Conservation (phyloP, 2,888 invertebrate species). For the Zhengitettix transpicula region DNA sequence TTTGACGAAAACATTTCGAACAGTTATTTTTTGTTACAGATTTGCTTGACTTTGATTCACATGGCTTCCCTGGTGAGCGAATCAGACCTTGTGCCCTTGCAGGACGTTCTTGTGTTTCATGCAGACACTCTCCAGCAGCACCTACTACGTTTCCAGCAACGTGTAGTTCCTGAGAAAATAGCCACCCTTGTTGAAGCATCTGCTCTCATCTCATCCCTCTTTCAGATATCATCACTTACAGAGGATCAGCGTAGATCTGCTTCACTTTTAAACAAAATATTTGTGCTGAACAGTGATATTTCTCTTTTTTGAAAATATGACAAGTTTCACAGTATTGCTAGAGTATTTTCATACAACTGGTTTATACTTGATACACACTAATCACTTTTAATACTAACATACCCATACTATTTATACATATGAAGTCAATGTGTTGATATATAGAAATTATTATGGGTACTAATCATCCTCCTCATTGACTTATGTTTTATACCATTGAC, state of each 20-base stretch:
- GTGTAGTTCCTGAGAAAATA: slow-evolving; percentile 28
- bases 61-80: slow-evolving; percentile 39
- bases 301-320: no score
- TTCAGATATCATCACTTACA: slow-evolving; percentile 1
- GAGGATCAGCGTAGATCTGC: slow-evolving; percentile 6
- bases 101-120: slow-evolving; percentile 33
- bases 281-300: no score
- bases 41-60: slow-evolving; percentile 59
- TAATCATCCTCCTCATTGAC: no score
- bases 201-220: slow-evolving; percentile 1
- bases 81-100: slow-evolving; percentile 39
- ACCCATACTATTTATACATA: no score
- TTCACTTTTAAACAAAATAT: neutral
- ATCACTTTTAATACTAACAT: no score
- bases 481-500: no score
- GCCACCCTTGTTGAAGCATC: slow-evolving; percentile 16
- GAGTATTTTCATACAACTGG: no score
- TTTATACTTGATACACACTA: no score
- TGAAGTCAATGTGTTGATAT: no score
- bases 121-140: slow-evolving; percentile 24
- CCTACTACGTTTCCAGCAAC: slow-evolving; percentile 24
- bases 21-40: slow-evolving; percentile 28
- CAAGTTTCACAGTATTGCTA: no score
- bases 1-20: slow-evolving; percentile 7
- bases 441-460: no score